phyloP scores from a whole-genome alignment of 2,888 invertebrate species.

The Odontomyia ornata region DNA sequence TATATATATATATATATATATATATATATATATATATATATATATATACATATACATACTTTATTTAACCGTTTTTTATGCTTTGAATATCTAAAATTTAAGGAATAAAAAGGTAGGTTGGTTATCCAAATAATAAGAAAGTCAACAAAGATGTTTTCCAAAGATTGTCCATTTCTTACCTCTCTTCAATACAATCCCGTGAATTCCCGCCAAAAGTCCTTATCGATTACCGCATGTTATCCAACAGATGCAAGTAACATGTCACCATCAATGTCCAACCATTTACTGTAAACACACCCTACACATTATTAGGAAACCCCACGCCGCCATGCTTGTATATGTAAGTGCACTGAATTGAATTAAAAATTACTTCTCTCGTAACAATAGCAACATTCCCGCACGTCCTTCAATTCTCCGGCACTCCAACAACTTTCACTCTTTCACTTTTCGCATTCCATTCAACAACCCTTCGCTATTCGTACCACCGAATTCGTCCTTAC shows the following conservation, averaged over 20 bases:
- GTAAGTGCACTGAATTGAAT: constrained; percentile 1
- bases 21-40: too few species aligned
- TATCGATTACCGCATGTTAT: background rate
- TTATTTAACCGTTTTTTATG: too few species aligned
- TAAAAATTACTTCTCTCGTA: constrained; percentile 17
- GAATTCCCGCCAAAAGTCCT: constrained; percentile 9
- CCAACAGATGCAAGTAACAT: constrained; percentile 7
- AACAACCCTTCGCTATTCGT: constrained; percentile 3
- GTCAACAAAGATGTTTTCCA: too few species aligned
- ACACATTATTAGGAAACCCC: background rate
- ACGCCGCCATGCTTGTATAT: background rate
- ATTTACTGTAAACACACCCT: background rate
- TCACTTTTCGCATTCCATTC: constrained; percentile 16
- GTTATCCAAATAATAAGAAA: too few species aligned
- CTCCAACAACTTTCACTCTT: constrained; percentile 22
- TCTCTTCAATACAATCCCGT: background rate
- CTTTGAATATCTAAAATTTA: too few species aligned
- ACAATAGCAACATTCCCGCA: background rate
- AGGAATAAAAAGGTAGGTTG: too few species aligned
- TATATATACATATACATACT: too few species aligned
- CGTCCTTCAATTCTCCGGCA: background rate
- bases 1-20: too few species aligned
- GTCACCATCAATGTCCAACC: background rate
- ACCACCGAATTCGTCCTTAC: background rate
- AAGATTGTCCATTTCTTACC: too few species aligned